Percentiles rank a stretch among this genome's conserved stretches.
These are phyloP conservation scores for Nowickia ferox DNA, from an alignment of 2,888 invertebrate genomes.

Conservation along the genomic window DNA sequence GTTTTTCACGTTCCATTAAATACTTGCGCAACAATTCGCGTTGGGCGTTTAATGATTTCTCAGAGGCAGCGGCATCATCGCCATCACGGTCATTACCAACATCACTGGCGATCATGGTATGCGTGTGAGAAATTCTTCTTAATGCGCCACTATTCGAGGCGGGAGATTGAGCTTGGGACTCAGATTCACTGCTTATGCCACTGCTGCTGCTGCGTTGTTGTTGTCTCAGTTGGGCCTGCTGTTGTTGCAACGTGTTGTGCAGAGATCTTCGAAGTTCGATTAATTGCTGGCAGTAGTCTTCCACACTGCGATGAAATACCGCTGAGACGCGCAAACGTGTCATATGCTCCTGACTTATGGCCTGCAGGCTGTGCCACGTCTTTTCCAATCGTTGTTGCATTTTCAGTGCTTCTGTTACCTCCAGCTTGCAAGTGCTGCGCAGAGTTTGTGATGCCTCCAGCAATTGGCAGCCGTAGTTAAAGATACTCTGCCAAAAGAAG, in stretches of 20 bases:
- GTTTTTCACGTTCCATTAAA: constrained; percentile 86
- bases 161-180: constrained; percentile 57
- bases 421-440: constrained; percentile 88
- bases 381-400: constrained; percentile 85
- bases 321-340: constrained; percentile 89
- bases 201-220: constrained; percentile 76
- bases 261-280: constrained; percentile 86
- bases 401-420: constrained; percentile 85
- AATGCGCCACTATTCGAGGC: constrained; percentile 8
- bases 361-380: constrained; percentile 88
- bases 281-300: constrained; percentile 87
- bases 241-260: constrained; percentile 76
- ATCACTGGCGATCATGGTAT: not conserved
- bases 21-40: constrained; percentile 84
- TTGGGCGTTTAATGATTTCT: constrained; percentile 79
- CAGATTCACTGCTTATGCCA: constrained; percentile 73
- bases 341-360: constrained; percentile 89
- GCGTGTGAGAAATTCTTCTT: constrained; percentile 21
- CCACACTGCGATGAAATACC: constrained; percentile 89
- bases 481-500: constrained; percentile 86
- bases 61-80: constrained; percentile 77
- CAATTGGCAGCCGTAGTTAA: constrained; percentile 91
- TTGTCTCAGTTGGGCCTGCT: constrained; percentile 75
- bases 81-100: constrained; percentile 9
- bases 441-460: constrained; percentile 89